Evolutionary conservation across 2,797 vertebrate genomes (phyloP).

Genomic region (Hylomyscus alleni): DNA sequence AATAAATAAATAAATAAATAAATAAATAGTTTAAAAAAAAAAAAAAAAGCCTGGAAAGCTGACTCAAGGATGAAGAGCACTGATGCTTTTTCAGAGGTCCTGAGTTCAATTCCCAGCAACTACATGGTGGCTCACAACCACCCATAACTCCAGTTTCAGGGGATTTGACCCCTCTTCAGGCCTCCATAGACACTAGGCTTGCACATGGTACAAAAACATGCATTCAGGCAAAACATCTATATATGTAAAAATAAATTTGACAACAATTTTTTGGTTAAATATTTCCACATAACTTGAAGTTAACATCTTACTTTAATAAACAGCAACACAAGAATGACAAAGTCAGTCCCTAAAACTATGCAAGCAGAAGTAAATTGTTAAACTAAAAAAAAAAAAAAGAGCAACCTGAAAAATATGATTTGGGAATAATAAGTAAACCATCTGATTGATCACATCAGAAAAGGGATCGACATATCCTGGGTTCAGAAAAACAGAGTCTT

Average conservation of each 20-base stretch:
- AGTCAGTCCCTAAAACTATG: conserved; percentile 43
- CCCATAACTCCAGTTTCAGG: background rate
- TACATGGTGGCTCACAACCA: background rate
- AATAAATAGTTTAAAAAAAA: background rate
- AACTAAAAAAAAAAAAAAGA: conserved; percentile 40
- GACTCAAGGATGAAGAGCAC: background rate
- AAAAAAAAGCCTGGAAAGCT: background rate
- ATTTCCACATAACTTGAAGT: conserved; percentile 42
- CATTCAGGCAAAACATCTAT: background rate
- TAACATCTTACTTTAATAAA: conserved; percentile 23
- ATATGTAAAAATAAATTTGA: background rate
- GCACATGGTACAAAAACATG: background rate
- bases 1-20: too few relatives aligned
- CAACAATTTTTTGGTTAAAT: background rate
- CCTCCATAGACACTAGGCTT: background rate
- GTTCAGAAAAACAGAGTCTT: conserved; percentile 5
- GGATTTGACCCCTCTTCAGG: background rate
- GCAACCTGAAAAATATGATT: conserved; percentile 28
- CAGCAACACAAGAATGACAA: conserved; percentile 49
- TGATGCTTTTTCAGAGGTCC: background rate
- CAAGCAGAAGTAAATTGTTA: conserved; percentile 16
- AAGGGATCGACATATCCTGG: background rate
- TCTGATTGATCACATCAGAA: conserved; percentile 28
- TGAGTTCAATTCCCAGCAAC: background rate
- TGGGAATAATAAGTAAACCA: conserved; percentile 56